Base-by-base conservation (phyloP, 64 coral and sea anemone genomes). In the Dendrophyllia cribrosa region DNA sequence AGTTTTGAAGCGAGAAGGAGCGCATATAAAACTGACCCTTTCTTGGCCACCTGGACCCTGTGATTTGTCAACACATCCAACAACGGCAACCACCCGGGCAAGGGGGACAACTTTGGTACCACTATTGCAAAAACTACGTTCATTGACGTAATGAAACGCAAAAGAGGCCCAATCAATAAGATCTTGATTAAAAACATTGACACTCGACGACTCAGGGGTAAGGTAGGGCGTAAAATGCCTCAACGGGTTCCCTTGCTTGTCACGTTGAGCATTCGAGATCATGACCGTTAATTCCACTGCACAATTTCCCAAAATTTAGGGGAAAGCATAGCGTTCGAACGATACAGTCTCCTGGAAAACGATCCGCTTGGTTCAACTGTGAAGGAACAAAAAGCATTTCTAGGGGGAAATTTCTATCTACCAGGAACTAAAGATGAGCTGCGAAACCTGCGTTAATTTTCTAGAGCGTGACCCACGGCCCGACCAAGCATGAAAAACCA, bases 181-280 rank as follows among this genome's bases (percentile, higher is more conserved):
- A 78, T 59, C 66, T 75, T 85, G 74, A 70, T 74, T 82, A 34
- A 89, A 89, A 59, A 76, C 78, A 64, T 88, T 89, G n/a, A 88
- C 77, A 14, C 86, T 86, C 23, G 23, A 59, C 11, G 63, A 70
- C 16, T 20, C 34, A 8, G 51, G 84, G 10, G 66, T 85, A n/a
- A 58, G 23, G 22, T 59, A 87, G 12, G 88, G 93, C 0, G 89
- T 74, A 76, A 95, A 95, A 75, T 89, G 72, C 19, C 46, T 75
- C 9, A 91, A 68, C 26, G 89, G 76, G n/a, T 43, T 67, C 34
- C 84, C 94, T 24, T 4, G 10, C 2, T 6, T 26, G 17, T 71
- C 58, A 20, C 49, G 13, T 73, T 91, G 89, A 63, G 17, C 83
- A 50, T 88, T 91, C 83, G 9, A 82, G 19, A 15, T 63, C 65